Evolutionary conservation across 1,140 invertebrate genomes (phyloP).

Genomic region (Ips nitidus): DNA sequence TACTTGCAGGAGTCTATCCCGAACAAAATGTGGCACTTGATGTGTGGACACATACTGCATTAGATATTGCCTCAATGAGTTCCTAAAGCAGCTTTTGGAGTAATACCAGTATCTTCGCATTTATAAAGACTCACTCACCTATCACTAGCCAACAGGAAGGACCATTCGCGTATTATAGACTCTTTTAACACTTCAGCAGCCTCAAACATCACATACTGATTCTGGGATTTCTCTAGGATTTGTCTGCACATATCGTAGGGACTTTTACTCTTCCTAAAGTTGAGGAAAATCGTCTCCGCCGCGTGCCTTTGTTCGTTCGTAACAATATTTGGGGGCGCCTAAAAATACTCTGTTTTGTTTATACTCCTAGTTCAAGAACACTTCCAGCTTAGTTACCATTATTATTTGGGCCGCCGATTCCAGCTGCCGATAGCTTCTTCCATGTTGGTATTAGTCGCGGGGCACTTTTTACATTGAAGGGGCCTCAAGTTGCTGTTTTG

Average conservation of each 20-base stretch:
- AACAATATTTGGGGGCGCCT: conserved; percentile 83
- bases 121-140: conserved; percentile 7
- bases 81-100: conserved; percentile 50
- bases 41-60: conserved; percentile 73
- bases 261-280: conserved; percentile 78
- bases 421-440: conserved; percentile 45
- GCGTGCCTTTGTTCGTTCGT: conserved; percentile 73
- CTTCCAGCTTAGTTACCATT: conserved; percentile 41
- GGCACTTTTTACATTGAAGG: not conserved
- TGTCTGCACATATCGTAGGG: conserved; percentile 80
- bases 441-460: not conserved
- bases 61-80: conserved; percentile 75
- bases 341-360: conserved; percentile 44
- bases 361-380: conserved; percentile 16
- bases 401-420: conserved; percentile 48
- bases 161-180: conserved; percentile 82
- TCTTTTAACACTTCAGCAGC: conserved; percentile 81
- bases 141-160: conserved; percentile 64
- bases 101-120: not conserved
- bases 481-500: no score
- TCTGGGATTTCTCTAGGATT: conserved; percentile 76
- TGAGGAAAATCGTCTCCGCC: conserved; percentile 77
- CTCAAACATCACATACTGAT: conserved; percentile 87
- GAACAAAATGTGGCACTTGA: conserved; percentile 61
- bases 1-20: conserved; percentile 71